A percentile compares a stretch with the other conserved stretches of the same genome.
Conservation (phyloP, 2,888 invertebrate species). For the Meteorus colon region DNA sequence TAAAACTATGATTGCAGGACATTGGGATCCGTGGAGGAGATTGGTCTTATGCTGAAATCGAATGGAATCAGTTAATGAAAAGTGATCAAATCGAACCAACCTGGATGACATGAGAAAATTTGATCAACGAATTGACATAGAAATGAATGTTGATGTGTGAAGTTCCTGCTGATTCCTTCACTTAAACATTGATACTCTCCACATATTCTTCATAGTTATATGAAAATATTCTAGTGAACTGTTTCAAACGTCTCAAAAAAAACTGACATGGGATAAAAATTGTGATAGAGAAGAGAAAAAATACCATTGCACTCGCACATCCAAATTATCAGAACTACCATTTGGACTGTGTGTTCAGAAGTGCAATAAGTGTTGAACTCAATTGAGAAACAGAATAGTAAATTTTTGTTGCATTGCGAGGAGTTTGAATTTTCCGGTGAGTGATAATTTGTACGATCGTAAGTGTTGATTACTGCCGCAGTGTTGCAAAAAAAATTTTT, state of each 20-base stretch:
- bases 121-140: slow-evolving; percentile 23
- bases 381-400: not conserved
- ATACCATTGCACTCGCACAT: not conserved
- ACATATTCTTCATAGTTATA: not conserved
- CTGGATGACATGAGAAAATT: slow-evolving; percentile 14
- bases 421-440: slow-evolving; percentile 1
- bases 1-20: slow-evolving; percentile 39
- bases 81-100: slow-evolving; percentile 40
- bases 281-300: not conserved
- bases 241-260: slow-evolving; percentile 23
- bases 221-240: slow-evolving; percentile 36
- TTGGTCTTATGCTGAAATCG: slow-evolving; percentile 6
- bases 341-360: not conserved
- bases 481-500: not conserved
- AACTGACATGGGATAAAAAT: slow-evolving; percentile 8
- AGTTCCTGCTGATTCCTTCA: not conserved
- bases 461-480: not conserved
- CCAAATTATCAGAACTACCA: slow-evolving; percentile 4
- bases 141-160: not conserved
- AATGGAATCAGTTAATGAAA: slow-evolving; percentile 36
- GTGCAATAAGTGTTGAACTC: slow-evolving; percentile 27
- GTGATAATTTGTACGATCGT: slow-evolving; percentile 11
- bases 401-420: slow-evolving; percentile 2
- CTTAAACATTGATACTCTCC: slow-evolving; percentile 11
- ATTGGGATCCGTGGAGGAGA: slow-evolving; percentile 41